Evolutionary conservation across 2,113 vertebrate species (phyloP).

Genomic region (Entelurus aequoreus): DNA sequence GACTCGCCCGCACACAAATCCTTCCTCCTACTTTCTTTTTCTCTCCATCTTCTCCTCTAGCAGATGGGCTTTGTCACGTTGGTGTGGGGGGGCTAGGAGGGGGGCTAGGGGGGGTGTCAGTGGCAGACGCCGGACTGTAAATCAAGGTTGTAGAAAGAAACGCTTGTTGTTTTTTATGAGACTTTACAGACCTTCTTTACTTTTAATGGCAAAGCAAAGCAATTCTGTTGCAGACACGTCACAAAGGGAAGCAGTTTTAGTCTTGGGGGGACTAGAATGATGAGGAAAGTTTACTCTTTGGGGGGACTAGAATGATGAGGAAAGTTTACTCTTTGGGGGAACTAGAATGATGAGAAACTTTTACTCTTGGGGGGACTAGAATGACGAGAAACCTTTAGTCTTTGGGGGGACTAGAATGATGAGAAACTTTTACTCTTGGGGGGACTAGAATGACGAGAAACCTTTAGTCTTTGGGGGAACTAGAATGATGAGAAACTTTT

Average conservation of each 20-base stretch:
- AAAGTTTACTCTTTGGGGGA: conserved; percentile 19
- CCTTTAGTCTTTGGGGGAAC: no score
- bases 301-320: conserved; percentile 23
- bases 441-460: no score
- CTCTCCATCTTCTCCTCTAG: conserved; percentile 36
- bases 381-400: no score
- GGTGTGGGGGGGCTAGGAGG: background rate
- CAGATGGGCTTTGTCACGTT: conserved; percentile 49
- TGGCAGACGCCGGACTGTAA: conserved; percentile 35
- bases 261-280: conserved; percentile 11
- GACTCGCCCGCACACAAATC: conserved; percentile 26
- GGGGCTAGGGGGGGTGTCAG: background rate
- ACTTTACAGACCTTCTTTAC: conserved; percentile 53
- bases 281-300: background rate
- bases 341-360: conserved; percentile 6
- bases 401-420: no score
- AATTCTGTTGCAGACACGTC: conserved; percentile 24
- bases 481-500: no score
- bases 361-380: no score
- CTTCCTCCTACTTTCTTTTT: conserved; percentile 33
- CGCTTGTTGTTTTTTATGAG: conserved; percentile 48
- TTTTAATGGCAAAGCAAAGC: conserved; percentile 62
- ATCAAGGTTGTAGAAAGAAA: conserved; percentile 49
- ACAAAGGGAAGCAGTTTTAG: conserved; percentile 19
- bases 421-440: no score